These are phyloP conservation scores for Euthynnus affinis DNA, from an alignment of 2,797 vertebrate species.

Conservation along the genomic window DNA sequence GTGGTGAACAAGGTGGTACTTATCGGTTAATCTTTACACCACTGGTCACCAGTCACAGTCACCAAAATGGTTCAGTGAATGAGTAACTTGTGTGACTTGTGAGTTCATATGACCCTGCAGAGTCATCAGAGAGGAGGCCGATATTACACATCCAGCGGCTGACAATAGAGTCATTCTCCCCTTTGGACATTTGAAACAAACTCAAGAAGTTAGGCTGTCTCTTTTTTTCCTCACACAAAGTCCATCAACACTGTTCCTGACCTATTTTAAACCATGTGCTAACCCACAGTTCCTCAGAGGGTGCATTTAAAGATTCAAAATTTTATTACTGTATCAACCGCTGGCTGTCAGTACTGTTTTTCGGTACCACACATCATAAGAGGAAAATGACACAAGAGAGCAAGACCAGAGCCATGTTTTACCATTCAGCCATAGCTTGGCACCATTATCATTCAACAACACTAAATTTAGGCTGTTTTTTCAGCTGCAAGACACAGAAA, in stretches of 20 bases:
- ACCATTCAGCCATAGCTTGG: constrained; percentile 34
- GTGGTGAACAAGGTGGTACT: neutral
- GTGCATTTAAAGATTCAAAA: constrained; percentile 16
- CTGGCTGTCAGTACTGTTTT: constrained; percentile 33
- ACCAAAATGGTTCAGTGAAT: neutral
- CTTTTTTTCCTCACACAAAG: neutral
- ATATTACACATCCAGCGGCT: neutral
- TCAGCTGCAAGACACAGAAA: constrained; percentile 46
- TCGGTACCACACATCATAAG: constrained; percentile 30
- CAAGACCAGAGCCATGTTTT: constrained; percentile 19
- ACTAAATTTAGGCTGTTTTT: constrained; percentile 46
- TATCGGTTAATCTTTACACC: neutral
- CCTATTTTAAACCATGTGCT: neutral
- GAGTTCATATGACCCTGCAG: neutral
- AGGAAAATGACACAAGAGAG: constrained; percentile 19
- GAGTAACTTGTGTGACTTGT: neutral
- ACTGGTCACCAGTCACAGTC: neutral
- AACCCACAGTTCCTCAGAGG: constrained; percentile 11
- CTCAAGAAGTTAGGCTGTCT: neutral
- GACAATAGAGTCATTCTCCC: neutral
- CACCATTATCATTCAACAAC: constrained; percentile 42
- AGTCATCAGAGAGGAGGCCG: neutral
- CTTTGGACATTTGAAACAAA: neutral
- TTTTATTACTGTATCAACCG: constrained; percentile 28
- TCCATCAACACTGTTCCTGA: constrained; percentile 5